A percentile compares a stretch with the other conserved stretches of the same genome.
These are phyloP conservation scores for Ptilodon capucinus DNA, from an alignment of 2,888 invertebrate species.

Conservation along the genomic window DNA sequence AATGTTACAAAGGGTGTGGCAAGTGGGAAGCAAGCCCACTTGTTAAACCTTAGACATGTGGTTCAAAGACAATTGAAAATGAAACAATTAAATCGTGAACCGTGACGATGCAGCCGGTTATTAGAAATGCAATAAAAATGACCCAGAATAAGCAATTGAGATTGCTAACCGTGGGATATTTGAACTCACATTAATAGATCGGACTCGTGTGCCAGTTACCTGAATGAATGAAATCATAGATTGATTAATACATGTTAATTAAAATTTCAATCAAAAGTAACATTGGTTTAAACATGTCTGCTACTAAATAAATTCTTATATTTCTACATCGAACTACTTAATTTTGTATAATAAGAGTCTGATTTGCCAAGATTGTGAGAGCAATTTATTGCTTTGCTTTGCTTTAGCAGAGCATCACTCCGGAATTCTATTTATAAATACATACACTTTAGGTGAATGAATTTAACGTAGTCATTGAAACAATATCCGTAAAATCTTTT, in stretches of 20 bases:
- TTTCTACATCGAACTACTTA: not conserved
- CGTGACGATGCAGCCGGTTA: constrained; percentile 43
- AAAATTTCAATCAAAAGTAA: not conserved
- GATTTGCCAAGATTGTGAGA: too few relatives aligned
- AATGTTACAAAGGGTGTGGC: too few relatives aligned
- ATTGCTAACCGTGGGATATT: constrained; percentile 33
- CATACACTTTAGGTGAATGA: too few relatives aligned
- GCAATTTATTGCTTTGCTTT: too few relatives aligned
- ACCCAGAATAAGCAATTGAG: constrained; percentile 38
- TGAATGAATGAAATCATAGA: constrained; percentile 3
- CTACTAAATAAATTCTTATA: too few relatives aligned
- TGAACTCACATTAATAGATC: constrained; percentile 2
- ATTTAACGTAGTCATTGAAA: too few relatives aligned
- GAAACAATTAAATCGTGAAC: constrained; percentile 44
- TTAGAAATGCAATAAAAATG: constrained; percentile 55
- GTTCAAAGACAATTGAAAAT: constrained; percentile 9
- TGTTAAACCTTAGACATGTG: not conserved
- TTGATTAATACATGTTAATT: not conserved
- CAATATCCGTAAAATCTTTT: too few relatives aligned
- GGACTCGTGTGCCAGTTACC: constrained; percentile 2
- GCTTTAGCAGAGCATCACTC: too few relatives aligned
- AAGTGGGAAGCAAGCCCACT: too few relatives aligned
- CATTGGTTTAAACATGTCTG: too few relatives aligned
- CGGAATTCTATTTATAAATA: too few relatives aligned
- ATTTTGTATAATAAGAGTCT: too few relatives aligned